Evolutionary conservation across 2,113 vertebrate genomes (phyloP), one percentile per base, ranked within the genome.

Genomic region (Lucifuga dentata): DNA sequence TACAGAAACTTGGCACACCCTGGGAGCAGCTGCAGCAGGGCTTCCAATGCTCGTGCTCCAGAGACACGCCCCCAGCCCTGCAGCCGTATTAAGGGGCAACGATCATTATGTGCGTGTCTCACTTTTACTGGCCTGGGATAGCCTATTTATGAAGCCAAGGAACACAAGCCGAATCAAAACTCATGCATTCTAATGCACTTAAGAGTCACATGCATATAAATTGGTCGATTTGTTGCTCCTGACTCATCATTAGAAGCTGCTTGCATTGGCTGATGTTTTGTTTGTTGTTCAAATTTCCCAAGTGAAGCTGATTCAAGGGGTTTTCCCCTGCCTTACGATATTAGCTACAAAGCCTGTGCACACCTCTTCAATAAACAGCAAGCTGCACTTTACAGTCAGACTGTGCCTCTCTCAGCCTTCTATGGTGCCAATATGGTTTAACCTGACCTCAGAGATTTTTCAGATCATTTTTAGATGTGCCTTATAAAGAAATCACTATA

Each of bases 1-100:
- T 73, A 78, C 83, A 83, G 83, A 89, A 89, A 92, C 90, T 92
- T 93, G 91, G 92, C 92, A 92, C 91, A 89, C 87, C 83, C 87
- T 67, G 76, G 75, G 87, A 91, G 91, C 91, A 92, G 91, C 91
- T 92, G 91, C 90, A 90, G 74, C 75, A 63, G 85, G 86, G 78
- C 87, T 81, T 87, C 84, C 74, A 82, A 65, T 80, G 87, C 87
- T 76, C 29, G 13, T 32, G 83, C 85, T 79, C 80, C 78, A 80
- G 80, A 79, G 87, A 89, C 87, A 78, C 85, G 53, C 83, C 84
- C 75, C 87, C 84, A 33, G 72, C 84, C 86, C 86, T 73, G 75
- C 81, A 88, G 88, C 85, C 86, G 53, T 71, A 67, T 8, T 39
- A 81, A 65, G 72, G 84, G 77, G 29, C 80, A 80, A 50, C 75